Conservation (phyloP, 2,797 vertebrate species). For the Carapus acus region DNA sequence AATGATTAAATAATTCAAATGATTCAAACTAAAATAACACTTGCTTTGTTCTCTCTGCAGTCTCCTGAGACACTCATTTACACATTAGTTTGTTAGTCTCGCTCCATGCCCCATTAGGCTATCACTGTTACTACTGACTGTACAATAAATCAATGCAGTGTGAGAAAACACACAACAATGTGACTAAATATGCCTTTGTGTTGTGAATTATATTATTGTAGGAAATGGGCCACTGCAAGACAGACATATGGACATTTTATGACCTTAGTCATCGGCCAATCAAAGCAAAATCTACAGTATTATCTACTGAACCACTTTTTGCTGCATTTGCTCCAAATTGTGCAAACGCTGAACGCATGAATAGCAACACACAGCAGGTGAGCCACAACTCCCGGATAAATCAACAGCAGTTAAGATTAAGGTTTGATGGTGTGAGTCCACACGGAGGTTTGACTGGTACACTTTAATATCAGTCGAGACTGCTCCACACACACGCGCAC, state of each 20-base stretch:
- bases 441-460: slow-evolving; percentile 17
- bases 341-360: background rate
- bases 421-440: background rate
- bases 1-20: too few relatives aligned
- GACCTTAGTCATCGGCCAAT: too few relatives aligned
- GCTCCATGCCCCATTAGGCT: background rate
- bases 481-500: background rate
- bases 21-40: background rate
- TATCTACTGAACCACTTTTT: background rate
- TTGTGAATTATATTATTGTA: slow-evolving; percentile 1
- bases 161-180: background rate
- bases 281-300: background rate
- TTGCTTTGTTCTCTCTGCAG: background rate
- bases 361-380: slow-evolving; percentile 2
- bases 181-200: background rate
- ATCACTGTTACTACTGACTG: background rate
- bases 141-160: background rate
- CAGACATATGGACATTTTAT: background rate
- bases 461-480: slow-evolving; percentile 1
- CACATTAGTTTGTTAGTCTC: too few relatives aligned
- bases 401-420: slow-evolving; percentile 13
- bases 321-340: slow-evolving; percentile 1
- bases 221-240: slow-evolving; percentile 4
- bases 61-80: background rate
- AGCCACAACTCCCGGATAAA: slow-evolving; percentile 9